These are phyloP conservation scores for Otocyon megalotis DNA, from an alignment of 2,113 vertebrate species.

Conservation along the genomic window DNA sequence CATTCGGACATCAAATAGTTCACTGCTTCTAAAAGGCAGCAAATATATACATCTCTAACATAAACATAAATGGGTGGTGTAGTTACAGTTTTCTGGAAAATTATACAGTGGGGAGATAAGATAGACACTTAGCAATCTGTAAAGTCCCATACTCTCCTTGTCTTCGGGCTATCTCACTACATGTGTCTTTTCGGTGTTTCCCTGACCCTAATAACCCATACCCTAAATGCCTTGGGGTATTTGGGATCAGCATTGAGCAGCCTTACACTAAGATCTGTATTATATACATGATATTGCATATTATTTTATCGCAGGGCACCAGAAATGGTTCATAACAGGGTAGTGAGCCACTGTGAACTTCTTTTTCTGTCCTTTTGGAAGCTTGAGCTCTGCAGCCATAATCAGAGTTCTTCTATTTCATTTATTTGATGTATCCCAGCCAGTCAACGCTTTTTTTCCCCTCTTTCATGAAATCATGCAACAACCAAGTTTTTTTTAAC, in stretches of 20 bases:
- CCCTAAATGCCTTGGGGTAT: not conserved
- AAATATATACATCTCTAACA: not conserved
- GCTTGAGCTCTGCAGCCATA: not conserved
- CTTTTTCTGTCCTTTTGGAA: not conserved
- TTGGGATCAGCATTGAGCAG: not conserved
- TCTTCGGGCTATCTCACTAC: not conserved
- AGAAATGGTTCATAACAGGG: not conserved
- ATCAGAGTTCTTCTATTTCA: not conserved
- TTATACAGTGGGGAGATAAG: rapidly evolving
- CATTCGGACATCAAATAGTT: not conserved
- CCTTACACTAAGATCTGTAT: not conserved
- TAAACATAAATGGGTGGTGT: too few relatives aligned
- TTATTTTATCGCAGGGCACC: not conserved
- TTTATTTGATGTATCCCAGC: not conserved
- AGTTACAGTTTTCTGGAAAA: not conserved
- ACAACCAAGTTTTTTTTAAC: not conserved
- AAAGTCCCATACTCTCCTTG: not conserved
- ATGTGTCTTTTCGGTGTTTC: not conserved
- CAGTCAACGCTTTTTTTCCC: not conserved
- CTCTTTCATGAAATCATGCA: not conserved
- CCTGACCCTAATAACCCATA: not conserved
- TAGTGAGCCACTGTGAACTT: not conserved
- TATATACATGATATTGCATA: rapidly evolving
- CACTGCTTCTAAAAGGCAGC: not conserved
- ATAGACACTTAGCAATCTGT: rapidly evolving